phyloP scores from a whole-genome alignment of 1,140 invertebrate species.

The Philopotamus ludificatus region DNA sequence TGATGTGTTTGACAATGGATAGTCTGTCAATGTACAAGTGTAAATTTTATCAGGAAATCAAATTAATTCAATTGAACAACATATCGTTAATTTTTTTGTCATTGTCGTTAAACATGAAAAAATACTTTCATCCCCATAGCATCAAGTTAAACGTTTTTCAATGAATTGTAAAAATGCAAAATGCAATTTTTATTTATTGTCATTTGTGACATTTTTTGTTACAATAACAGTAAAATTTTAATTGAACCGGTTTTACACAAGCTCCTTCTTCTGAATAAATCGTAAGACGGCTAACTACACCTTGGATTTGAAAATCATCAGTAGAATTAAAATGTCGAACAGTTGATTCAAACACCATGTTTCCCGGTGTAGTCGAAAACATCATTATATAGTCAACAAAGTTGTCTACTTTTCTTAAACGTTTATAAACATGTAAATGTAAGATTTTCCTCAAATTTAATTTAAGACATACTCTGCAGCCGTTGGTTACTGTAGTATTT shows the following conservation, averaged over 20 bases:
- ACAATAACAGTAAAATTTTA: slow-evolving; percentile 61
- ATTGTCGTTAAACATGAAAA: no score
- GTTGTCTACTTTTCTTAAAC: slow-evolving; percentile 48
- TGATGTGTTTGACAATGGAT: no score
- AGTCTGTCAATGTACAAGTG: no score
- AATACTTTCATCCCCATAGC: no score
- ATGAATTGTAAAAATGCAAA: no score
- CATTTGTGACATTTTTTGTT: slow-evolving; percentile 5
- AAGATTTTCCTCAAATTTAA: slow-evolving; percentile 52
- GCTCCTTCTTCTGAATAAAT: slow-evolving; percentile 56
- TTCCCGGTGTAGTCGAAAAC: slow-evolving; percentile 57
- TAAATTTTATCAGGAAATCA: no score
- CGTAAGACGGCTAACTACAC: slow-evolving; percentile 63
- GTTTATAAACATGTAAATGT: slow-evolving; percentile 45
- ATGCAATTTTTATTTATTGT: no score
- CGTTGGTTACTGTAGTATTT: slow-evolving; percentile 44
- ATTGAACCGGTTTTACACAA: slow-evolving; percentile 55
- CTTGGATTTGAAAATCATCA: slow-evolving; percentile 43
- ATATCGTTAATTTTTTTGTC: no score
- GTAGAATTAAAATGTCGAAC: slow-evolving; percentile 47
- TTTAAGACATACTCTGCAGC: slow-evolving; percentile 54
- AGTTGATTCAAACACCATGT: slow-evolving; percentile 62
- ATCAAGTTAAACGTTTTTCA: no score
- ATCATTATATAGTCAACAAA: slow-evolving; percentile 53
- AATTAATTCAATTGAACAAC: no score